Conservation (phyloP, 2,113 vertebrate species). For the Microcebus griseorufus region DNA sequence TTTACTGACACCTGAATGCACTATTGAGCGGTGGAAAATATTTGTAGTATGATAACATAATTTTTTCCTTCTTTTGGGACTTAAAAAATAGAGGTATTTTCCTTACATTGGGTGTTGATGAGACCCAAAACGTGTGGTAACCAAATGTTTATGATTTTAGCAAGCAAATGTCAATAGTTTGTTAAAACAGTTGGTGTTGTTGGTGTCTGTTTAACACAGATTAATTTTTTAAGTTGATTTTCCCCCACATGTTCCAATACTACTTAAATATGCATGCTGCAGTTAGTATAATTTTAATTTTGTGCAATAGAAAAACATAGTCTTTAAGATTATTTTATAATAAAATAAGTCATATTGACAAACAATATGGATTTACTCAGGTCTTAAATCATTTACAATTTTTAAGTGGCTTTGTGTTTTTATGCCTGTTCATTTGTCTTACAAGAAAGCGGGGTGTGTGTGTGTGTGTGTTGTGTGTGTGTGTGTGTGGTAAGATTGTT, state of each 20-base stretch:
- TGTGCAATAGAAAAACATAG: neutral
- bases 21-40: neutral
- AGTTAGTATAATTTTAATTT: conserved; percentile 7
- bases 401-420: conserved; percentile 29
- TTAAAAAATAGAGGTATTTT: neutral
- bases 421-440: neutral
- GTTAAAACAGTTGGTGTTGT: neutral
- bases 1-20: neutral
- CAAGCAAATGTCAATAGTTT: neutral
- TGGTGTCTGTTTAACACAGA: neutral
- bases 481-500: neutral
- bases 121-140: neutral
- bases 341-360: neutral
- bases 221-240: conserved; percentile 20
- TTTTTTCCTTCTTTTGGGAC: neutral
- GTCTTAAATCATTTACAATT: conserved; percentile 22
- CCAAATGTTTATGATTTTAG: neutral
- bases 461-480: neutral
- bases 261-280: neutral
- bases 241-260: neutral
- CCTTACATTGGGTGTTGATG: neutral
- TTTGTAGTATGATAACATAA: neutral
- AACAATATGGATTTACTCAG: neutral
- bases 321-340: conserved; percentile 23
- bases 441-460: neutral